Percentiles rank a stretch among this genome's conserved stretches.
Conservation (phyloP, 2,113 vertebrate species). For the Falco punctatus region DNA sequence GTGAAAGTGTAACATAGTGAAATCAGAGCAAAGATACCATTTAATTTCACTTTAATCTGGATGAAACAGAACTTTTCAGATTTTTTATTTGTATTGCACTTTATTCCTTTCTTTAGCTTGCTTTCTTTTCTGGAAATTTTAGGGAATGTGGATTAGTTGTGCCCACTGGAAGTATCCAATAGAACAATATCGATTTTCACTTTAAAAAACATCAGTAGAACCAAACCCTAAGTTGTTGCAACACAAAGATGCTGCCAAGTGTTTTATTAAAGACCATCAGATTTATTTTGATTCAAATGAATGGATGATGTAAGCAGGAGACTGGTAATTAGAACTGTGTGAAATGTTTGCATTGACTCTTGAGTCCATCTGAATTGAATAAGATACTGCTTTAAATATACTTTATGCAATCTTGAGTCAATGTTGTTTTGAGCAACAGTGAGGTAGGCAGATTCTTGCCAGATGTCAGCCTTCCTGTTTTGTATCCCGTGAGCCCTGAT, state of each 20-base stretch:
- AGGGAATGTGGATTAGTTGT: not conserved
- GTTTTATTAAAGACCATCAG: not conserved
- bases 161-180: not conserved
- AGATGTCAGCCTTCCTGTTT: not conserved
- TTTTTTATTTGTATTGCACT: not conserved
- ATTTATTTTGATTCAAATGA: not conserved
- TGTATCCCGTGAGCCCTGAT: not conserved
- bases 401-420: not conserved
- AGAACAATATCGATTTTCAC: not conserved
- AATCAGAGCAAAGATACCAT: not conserved
- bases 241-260: not conserved
- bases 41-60: not conserved
- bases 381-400: not conserved
- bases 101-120: not conserved
- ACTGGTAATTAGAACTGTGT: not conserved
- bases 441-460: not conserved
- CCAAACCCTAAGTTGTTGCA: not conserved
- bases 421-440: not conserved
- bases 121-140: not conserved
- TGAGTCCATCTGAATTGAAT: not conserved
- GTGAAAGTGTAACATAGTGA: not conserved
- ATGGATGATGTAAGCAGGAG: not conserved
- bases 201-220: not conserved
- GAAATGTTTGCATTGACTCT: not conserved
- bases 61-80: not conserved